Conservation (phyloP, 1,140 invertebrate species). For the Andrena cerasifolii region DNA sequence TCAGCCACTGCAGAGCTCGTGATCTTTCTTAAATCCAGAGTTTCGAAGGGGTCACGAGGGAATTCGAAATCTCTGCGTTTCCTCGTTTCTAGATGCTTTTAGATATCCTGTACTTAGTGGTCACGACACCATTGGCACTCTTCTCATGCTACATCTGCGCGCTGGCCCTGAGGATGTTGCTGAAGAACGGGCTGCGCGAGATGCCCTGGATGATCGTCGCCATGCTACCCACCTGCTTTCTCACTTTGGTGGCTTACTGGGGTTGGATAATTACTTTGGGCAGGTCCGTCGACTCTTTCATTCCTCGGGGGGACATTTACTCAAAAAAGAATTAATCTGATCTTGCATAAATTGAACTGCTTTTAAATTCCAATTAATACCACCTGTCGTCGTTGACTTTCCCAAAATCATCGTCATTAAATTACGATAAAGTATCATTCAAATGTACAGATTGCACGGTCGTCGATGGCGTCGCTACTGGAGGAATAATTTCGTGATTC, state of each 20-base stretch:
- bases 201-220: constrained; percentile 79
- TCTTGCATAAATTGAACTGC: no score
- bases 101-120: constrained; percentile 83
- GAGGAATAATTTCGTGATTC: constrained; percentile 77
- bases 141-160: constrained; percentile 84
- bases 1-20: no score
- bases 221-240: constrained; percentile 78
- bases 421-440: no score
- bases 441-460: constrained; percentile 73
- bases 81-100: constrained; percentile 80
- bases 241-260: constrained; percentile 79
- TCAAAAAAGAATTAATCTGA: no score
- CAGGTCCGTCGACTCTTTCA: constrained; percentile 72
- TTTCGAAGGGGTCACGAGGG: not conserved
- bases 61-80: no score
- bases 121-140: constrained; percentile 84
- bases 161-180: constrained; percentile 79
- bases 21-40: not conserved
- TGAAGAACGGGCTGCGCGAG: constrained; percentile 73
- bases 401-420: no score
- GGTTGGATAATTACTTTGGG: constrained; percentile 79
- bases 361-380: no score
- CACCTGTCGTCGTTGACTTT: no score
- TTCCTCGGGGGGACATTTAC: no score
- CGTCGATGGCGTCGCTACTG: constrained; percentile 78